These are phyloP conservation scores for Bruchidius siliquastri DNA, from an alignment of 2,888 invertebrate genomes.

Conservation along the genomic window DNA sequence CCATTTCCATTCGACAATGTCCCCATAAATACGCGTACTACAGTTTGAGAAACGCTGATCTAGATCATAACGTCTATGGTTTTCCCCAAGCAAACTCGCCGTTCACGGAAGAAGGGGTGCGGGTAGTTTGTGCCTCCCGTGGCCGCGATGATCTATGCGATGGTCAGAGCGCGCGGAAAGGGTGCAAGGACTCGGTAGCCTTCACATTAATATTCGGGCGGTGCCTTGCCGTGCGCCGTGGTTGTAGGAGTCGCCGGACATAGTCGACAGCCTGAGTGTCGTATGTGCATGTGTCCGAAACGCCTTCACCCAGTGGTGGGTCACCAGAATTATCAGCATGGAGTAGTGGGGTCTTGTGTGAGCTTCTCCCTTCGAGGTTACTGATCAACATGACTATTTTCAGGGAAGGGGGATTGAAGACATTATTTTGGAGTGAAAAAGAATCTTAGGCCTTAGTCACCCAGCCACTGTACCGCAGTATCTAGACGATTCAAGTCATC, in stretches of 20 bases:
- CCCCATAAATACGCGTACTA: no score
- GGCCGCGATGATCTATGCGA: conserved; percentile 44
- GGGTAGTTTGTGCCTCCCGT: conserved; percentile 11
- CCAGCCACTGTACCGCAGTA: no score
- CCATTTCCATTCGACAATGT: no score
- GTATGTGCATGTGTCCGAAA: conserved; percentile 39
- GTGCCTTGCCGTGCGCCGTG: conserved; percentile 23
- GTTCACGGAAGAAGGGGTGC: conserved; percentile 34
- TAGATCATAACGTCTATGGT: neutral
- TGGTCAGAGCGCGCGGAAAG: conserved; percentile 43
- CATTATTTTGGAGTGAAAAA: no score
- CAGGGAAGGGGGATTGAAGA: no score
- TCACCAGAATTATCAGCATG: no score
- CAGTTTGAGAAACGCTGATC: no score
- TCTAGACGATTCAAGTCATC: no score
- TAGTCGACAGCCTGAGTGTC: neutral
- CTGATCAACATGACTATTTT: no score
- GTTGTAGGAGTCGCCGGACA: neutral
- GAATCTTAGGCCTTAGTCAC: no score
- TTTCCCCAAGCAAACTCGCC: neutral
- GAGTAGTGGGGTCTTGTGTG: no score
- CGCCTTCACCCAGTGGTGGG: conserved; percentile 34
- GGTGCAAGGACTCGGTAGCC: conserved; percentile 46
- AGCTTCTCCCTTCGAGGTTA: no score
- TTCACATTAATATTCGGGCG: conserved; percentile 46